Evolutionary conservation across 2,888 invertebrate species (phyloP), one percentile per base, ranked within the genome.

Genomic region (Mellilla xanthometata): DNA sequence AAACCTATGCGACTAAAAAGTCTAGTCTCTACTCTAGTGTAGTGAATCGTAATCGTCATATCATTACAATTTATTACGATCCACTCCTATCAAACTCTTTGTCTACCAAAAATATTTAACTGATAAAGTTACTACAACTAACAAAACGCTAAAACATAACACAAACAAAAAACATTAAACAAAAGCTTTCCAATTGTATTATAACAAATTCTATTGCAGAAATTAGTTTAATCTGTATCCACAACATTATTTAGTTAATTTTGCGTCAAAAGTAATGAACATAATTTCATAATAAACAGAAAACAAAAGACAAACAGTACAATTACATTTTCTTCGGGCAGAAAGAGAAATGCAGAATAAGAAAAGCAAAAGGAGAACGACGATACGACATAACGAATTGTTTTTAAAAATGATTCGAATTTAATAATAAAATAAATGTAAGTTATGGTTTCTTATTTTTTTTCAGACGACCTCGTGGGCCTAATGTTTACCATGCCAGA

Each of bases 261-360:
- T 51, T 47, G 44, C 49, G 55, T 58, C 65, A 63, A 68, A 56
- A 56, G 57, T 63, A 68, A 68, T 65, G 58, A 61, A 49, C 45
- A 39, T 66, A 65, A 71, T 54, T 36, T 31, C 12, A 44, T 56
- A 65, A 69, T 65, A 67, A 62, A 62, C 47, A 61, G 54, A 66
- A 56, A 54, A 56, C 65, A 64, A 60, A 57, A 49, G 56, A 51
- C 54, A 61, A 65, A 62, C 49, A 36, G 55, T 40, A 58, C 62
- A 57, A 60, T 56, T 54, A 46, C 33, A 50, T 56, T 56, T 22
- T 39, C 35, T 48, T 36, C 28, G 11, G 42, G 19, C 12, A 29
- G 11, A 24, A 39, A 33, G 39, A 34, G 3, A 2, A 11, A 6
- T 4, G 12, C 9, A 24, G 24, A 34, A 3, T 9, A 24, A 12